These are phyloP conservation scores for Prostheceraeus crozeri DNA, from an alignment of 2,888 invertebrate genomes.

Conservation along the genomic window DNA sequence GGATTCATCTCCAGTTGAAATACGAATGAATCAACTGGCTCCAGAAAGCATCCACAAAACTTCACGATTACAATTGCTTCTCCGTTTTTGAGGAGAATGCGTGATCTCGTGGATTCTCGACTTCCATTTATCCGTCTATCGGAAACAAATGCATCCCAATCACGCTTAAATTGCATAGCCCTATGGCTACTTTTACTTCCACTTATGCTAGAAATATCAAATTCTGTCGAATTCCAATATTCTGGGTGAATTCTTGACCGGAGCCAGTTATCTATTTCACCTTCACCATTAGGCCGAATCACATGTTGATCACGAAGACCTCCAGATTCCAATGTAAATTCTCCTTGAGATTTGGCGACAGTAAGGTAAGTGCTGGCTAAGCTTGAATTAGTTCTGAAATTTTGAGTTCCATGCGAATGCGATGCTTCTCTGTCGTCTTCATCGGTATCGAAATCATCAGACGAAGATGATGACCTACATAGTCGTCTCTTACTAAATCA, in stretches of 20 bases:
- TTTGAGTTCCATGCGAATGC: no score
- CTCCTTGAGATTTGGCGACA: no score
- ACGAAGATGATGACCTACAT: background rate
- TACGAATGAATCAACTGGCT: constrained; percentile 1
- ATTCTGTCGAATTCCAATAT: background rate
- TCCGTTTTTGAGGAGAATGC: background rate
- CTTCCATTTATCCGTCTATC: no score
- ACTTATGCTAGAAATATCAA: background rate
- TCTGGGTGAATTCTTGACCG: background rate
- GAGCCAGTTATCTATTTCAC: background rate
- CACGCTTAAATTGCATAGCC: background rate
- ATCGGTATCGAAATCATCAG: no score
- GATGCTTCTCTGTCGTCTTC: no score
- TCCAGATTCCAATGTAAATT: no score
- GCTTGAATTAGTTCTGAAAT: no score
- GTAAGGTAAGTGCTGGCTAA: no score
- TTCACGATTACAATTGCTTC: background rate
- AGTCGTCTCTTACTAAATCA: constrained; percentile 1
- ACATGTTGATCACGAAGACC: background rate
- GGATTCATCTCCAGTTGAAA: constrained; percentile 1
- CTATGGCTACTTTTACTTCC: no score
- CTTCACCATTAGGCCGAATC: background rate
- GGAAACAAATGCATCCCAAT: constrained; percentile 2
- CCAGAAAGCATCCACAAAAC: constrained; percentile 16
- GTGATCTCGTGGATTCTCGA: background rate